These are phyloP conservation scores for Xenus cinereus DNA, from an alignment of 2,113 vertebrate species.

Conservation along the genomic window DNA sequence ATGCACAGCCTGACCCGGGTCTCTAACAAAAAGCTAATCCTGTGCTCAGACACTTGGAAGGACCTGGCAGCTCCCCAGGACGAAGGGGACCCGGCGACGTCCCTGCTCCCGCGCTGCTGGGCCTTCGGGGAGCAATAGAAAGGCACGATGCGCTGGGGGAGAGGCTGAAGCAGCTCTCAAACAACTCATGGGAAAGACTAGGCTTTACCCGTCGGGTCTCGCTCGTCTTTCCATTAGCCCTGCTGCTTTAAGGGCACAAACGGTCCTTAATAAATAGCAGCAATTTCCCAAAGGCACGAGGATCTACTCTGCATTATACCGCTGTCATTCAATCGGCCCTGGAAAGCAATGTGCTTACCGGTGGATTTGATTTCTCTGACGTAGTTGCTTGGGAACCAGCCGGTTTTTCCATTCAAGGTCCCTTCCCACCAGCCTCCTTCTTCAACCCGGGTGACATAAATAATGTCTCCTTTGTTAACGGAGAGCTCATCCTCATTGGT, in stretches of 20 bases:
- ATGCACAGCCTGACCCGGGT: background rate
- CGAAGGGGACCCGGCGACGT: background rate
- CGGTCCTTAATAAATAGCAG: background rate
- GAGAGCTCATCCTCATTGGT: conserved; percentile 98
- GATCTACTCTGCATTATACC: background rate
- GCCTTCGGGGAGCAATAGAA: background rate
- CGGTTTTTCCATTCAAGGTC: conserved; percentile 86
- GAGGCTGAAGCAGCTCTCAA: background rate
- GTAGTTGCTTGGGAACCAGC: conserved; percentile 99
- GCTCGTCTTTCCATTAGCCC: background rate
- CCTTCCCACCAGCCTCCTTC: conserved; percentile 99
- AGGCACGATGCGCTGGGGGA: background rate
- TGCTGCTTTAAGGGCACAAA: background rate
- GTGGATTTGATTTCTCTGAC: conserved; percentile 93
- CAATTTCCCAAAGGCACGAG: background rate
- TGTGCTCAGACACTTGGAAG: background rate
- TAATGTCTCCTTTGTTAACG: conserved; percentile 93
- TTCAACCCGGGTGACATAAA: conserved; percentile 92
- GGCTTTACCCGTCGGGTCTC: background rate
- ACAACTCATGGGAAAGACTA: background rate
- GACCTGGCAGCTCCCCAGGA: background rate
- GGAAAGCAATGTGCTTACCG: conserved; percentile 79
- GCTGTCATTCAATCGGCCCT: conserved; percentile 5
- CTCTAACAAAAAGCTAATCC: background rate
- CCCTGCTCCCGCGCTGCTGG: background rate